These are phyloP conservation scores for Chinchilla lanigera DNA, from an alignment of 2,113 vertebrate species.

Conservation along the genomic window DNA sequence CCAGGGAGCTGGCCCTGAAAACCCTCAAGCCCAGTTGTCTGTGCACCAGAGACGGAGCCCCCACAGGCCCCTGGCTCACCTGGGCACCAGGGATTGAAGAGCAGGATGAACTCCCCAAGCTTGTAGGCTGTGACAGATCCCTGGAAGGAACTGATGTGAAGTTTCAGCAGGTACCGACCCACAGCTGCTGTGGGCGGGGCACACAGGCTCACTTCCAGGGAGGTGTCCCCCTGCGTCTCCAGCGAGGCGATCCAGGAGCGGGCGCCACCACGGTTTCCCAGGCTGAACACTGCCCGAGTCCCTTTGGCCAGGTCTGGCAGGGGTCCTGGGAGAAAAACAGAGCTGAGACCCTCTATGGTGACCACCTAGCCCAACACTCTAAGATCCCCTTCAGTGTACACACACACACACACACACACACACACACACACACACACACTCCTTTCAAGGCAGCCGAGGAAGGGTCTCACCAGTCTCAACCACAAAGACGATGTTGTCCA, in stretches of 20 bases:
- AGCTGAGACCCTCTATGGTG: not conserved
- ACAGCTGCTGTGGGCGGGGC: conserved; percentile 87
- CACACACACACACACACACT: not conserved
- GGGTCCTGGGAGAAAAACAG: conserved; percentile 76
- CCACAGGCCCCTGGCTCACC: conserved; percentile 80
- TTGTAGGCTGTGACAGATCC: conserved; percentile 78
- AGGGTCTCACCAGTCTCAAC: conserved; percentile 86
- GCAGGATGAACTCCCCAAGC: conserved; percentile 87
- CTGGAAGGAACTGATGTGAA: conserved; percentile 84
- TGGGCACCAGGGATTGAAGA: conserved; percentile 94
- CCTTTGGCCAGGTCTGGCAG: conserved; percentile 87
- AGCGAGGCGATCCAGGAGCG: conserved; percentile 74
- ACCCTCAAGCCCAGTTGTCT: not conserved
- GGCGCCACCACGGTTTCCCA: conserved; percentile 75
- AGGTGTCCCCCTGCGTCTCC: not conserved
- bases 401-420: not conserved
- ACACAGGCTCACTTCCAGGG: conserved; percentile 74
- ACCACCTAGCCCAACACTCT: not conserved
- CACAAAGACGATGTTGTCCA: conserved; percentile 81
- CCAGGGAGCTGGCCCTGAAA: not conserved
- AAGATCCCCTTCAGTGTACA: not conserved
- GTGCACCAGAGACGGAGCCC: not conserved
- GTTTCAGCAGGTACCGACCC: conserved; percentile 87
- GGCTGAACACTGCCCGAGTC: conserved; percentile 89
- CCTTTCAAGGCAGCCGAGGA: not conserved